Evolutionary conservation across 2,888 invertebrate species (phyloP).

Genomic region (Caenorhabditis doughertyi): DNA sequence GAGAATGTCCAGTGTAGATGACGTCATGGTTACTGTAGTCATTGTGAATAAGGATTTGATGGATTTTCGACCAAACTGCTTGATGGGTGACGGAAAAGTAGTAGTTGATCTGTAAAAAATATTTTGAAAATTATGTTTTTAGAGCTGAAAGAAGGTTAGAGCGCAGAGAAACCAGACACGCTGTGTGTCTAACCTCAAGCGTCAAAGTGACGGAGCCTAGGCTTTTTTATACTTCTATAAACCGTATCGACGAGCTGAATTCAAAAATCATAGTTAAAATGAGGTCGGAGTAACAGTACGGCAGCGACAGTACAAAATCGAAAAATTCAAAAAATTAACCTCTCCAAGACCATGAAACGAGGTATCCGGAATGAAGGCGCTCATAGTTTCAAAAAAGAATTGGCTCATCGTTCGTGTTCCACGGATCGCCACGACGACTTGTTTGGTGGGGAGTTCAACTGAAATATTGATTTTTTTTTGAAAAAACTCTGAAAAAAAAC

Average conservation of each 20-base stretch:
- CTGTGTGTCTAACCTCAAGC: too few species aligned
- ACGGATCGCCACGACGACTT: conserved; percentile 34
- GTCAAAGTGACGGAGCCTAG: too few species aligned
- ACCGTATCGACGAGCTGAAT: too few species aligned
- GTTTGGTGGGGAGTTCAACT: conserved; percentile 27
- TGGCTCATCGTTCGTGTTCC: conserved; percentile 53
- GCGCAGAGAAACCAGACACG: too few species aligned
- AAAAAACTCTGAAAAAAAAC: not conserved
- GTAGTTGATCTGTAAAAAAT: conserved; percentile 42
- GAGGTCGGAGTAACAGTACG: too few species aligned
- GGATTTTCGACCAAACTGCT: conserved; percentile 21
- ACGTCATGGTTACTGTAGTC: conserved; percentile 48
- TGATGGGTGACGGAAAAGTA: conserved; percentile 40
- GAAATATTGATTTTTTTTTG: not conserved
- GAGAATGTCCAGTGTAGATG: conserved; percentile 57
- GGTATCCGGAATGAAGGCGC: conserved; percentile 41
- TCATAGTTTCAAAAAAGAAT: conserved; percentile 54
- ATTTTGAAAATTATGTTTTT: not conserved
- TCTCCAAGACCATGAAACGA: conserved; percentile 47
- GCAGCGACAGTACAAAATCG: too few species aligned
- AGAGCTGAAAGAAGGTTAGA: not conserved
- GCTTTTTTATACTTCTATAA: too few species aligned
- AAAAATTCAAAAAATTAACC: conserved; percentile 25
- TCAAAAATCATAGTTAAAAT: too few species aligned
- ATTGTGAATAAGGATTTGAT: not conserved